A percentile compares a stretch with the other conserved stretches of the same genome.
Evolutionary conservation across 2,113 vertebrate species (phyloP).

Genomic region (Ranitomeya variabilis): DNA sequence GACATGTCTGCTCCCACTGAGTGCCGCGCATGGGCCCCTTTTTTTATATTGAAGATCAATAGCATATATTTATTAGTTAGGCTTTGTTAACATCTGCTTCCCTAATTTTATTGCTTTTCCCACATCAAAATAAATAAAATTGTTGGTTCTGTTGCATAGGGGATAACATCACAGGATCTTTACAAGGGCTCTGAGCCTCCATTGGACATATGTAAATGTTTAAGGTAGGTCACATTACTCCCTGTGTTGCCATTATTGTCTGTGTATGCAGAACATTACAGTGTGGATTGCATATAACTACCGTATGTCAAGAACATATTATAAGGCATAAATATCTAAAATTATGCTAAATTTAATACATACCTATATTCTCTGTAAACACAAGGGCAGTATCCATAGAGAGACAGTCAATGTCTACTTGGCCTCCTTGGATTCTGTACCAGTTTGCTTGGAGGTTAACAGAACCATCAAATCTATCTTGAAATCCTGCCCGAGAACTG

Average conservation of each 20-base stretch:
- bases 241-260: not conserved
- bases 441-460: slow-evolving; percentile 89
- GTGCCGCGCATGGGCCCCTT: too few species aligned
- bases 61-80: too few species aligned
- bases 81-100: too few species aligned
- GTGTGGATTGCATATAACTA: not conserved
- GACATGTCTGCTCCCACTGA: too few species aligned
- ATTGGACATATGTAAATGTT: too few species aligned
- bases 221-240: not conserved
- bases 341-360: slow-evolving; percentile 28
- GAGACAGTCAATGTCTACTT: slow-evolving; percentile 91
- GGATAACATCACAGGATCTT: too few species aligned
- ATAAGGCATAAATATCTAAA: not conserved
- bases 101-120: too few species aligned
- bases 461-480: slow-evolving; percentile 92
- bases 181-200: too few species aligned
- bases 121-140: too few species aligned
- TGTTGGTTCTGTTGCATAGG: too few species aligned
- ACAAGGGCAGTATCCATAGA: slow-evolving; percentile 90
- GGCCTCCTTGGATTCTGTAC: slow-evolving; percentile 95
- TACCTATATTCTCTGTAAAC: slow-evolving; percentile 88
- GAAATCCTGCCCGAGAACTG: slow-evolving; percentile 92
- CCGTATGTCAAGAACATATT: not conserved
- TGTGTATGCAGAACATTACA: not conserved
- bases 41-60: too few species aligned